Evolutionary conservation across 2,888 invertebrate species (phyloP).

Genomic region (Iphiclides podalirius): DNA sequence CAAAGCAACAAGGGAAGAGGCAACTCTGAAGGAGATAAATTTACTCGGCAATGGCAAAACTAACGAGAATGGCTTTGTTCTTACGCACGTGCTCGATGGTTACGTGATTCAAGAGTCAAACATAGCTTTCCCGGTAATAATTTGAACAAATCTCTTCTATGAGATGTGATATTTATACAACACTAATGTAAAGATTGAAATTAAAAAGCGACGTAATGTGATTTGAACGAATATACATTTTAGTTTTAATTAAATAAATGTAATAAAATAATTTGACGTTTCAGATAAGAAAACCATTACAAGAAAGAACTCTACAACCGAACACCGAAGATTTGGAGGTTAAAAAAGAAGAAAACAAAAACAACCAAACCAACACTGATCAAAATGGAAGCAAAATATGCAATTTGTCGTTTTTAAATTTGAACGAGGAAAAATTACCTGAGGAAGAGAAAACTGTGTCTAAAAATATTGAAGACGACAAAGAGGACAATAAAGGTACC

Average conservation of each 20-base stretch:
- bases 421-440: constrained; percentile 35
- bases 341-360: constrained; percentile 29
- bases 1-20: constrained; percentile 30
- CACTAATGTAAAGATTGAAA: too few species aligned
- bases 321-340: constrained; percentile 25
- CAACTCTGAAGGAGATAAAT: constrained; percentile 26
- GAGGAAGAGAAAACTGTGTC: too few species aligned
- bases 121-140: constrained; percentile 68
- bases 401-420: constrained; percentile 36
- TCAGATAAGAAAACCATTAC: constrained; percentile 57
- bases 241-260: too few species aligned
- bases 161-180: too few species aligned
- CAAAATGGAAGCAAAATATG: constrained; percentile 34
- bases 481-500: constrained; percentile 11
- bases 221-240: too few species aligned
- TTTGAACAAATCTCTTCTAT: too few species aligned
- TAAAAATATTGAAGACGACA: too few species aligned
- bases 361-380: constrained; percentile 20
- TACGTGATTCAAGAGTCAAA: constrained; percentile 73
- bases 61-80: constrained; percentile 41
- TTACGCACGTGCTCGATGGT: constrained; percentile 70
- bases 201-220: too few species aligned
- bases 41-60: constrained; percentile 19
- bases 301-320: constrained; percentile 44
- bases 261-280: constrained; percentile 19